A percentile compares a stretch with the other conserved stretches of the same genome.
Conservation (phyloP, 2,888 invertebrate species). For the Polydrusus tereticollis region DNA sequence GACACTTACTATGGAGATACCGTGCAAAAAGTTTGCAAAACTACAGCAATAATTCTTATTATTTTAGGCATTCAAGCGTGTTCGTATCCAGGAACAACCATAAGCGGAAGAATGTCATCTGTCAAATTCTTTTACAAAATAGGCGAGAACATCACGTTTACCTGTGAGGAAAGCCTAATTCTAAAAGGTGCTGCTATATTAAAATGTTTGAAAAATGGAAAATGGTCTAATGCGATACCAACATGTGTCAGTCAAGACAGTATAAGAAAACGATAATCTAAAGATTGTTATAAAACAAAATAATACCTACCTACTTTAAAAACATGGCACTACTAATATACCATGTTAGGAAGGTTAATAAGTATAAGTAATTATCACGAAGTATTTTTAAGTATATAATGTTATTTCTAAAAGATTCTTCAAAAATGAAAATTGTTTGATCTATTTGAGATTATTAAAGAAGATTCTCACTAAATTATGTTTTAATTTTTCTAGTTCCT, state of each 20-base stretch:
- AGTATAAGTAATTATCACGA: too few relatives aligned
- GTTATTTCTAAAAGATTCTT: too few relatives aligned
- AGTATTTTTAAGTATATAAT: too few relatives aligned
- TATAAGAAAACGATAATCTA: constrained; percentile 23
- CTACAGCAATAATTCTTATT: neutral
- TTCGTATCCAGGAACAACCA: constrained; percentile 88
- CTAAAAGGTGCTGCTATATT: constrained; percentile 84
- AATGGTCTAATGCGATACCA: constrained; percentile 89
- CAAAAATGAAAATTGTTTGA: too few relatives aligned
- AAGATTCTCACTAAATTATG: too few relatives aligned
- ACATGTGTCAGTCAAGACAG: constrained; percentile 70
- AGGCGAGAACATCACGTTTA: constrained; percentile 87
- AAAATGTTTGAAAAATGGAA: constrained; percentile 84
- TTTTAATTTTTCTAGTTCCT: too few relatives aligned
- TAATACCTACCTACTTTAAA: neutral
- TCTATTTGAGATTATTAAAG: too few relatives aligned
- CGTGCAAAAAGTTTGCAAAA: too few relatives aligned
- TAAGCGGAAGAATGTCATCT: constrained; percentile 87
- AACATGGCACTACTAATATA: too few relatives aligned
- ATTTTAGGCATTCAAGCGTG: constrained; percentile 76
- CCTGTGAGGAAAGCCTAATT: constrained; percentile 82
- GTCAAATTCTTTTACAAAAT: constrained; percentile 91
- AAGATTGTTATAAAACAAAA: neutral
- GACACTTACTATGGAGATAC: too few relatives aligned
- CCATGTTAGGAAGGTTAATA: too few relatives aligned